Evolutionary conservation across 2,113 vertebrate genomes (phyloP).

Genomic region (Cettia cetti): DNA sequence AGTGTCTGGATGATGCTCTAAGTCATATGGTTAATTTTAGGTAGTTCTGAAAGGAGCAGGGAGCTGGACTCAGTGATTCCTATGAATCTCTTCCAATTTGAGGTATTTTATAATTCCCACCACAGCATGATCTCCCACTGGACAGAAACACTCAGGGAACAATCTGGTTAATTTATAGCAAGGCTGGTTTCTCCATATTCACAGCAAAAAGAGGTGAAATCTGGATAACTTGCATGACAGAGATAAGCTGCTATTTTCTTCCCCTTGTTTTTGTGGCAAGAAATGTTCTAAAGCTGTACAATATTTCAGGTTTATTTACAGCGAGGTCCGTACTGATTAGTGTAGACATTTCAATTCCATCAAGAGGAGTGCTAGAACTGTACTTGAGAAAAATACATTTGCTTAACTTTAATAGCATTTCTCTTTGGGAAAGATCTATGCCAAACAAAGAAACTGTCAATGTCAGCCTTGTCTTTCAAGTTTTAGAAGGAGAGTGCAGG

Average conservation of each 20-base stretch:
- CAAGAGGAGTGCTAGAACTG: background rate
- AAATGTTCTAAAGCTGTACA: background rate
- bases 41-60: background rate
- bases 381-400: background rate
- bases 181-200: background rate
- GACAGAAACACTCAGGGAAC: background rate
- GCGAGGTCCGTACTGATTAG: background rate
- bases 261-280: background rate
- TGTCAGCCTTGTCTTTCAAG: slow-evolving; percentile 16
- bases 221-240: background rate
- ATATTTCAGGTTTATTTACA: slow-evolving; percentile 6
- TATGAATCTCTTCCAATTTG: background rate
- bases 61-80: background rate
- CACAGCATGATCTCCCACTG: background rate
- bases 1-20: background rate
- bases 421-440: background rate
- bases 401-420: background rate
- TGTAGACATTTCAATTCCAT: slow-evolving; percentile 4
- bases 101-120: background rate
- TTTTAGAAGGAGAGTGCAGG: background rate
- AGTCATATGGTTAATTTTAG: background rate
- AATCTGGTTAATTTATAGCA: background rate
- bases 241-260: background rate
- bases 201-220: background rate
- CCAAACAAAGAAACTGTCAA: background rate